Base-by-base conservation (phyloP, 2,797 vertebrate genomes). In the Tokudaia tokunoshimensis region DNA sequence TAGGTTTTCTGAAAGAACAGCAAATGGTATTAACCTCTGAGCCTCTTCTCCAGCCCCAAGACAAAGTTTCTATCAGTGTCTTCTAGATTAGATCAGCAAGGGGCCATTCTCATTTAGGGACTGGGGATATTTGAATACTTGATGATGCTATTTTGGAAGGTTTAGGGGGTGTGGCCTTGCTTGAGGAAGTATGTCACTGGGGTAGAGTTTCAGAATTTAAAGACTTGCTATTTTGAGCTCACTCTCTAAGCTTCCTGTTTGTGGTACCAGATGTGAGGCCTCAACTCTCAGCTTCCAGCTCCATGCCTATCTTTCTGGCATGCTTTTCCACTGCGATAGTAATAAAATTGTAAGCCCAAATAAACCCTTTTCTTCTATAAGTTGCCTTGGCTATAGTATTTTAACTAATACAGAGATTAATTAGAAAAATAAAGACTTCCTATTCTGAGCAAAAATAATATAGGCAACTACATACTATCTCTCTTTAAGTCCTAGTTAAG, bases 371-470 rank as follows among this genome's bases (percentile, higher is more conserved):
- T 29, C 24, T 82, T 82, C n/a, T 37, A 41, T 61, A 61, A 29
- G 13, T 61, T 61, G n/a, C 57, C 22, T 82, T 82, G n/a, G 22
- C 37, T n/a, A 57, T 13, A 6, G 20, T 9, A 3, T 82, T 61
- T 61, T 37, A 41, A 41, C n/a, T 37, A 41, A 82, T 82, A 29
- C 22, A 89, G 61, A 12, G 72, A 93, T 75, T 83, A 90, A 91
- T 1, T n/a, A 95, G 63, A 52, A 94, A 94, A 93, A 74, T 31
- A 50, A 50, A 84, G 37, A 11, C 81, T 92, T 89, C 47, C 72
- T 94, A 76, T 93, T 17, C 22, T 82, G 26, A 34, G 31, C 65
- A 90, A 12, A 52, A 89, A 86, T 85, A 80, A 61, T 75, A 61
- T 1, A 83, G 74, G 57, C 37, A 94, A 89, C 37, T 79, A 89